Evolutionary conservation across 2,797 vertebrate species (phyloP).

Genomic region (Micromesistius poutassou): DNA sequence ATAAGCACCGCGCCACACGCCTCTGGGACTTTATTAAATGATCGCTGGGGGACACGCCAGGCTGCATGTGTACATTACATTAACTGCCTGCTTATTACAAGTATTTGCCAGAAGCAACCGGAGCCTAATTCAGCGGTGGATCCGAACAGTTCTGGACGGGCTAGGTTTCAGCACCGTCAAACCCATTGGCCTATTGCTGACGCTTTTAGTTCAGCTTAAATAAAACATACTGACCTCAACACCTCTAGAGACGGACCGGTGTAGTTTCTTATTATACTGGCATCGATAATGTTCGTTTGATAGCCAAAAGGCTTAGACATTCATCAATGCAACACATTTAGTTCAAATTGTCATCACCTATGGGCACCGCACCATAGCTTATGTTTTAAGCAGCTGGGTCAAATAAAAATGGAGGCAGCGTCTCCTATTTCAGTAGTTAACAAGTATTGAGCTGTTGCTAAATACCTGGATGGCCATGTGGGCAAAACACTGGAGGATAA

Average conservation of each 20-base stretch:
- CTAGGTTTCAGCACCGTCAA: neutral
- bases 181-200: neutral
- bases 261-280: neutral
- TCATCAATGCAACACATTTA: neutral
- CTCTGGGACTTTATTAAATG: constrained; percentile 10
- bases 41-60: constrained; percentile 9
- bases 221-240: neutral
- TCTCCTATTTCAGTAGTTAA: neutral
- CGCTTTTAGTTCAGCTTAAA: neutral
- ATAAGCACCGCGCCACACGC: constrained; percentile 21
- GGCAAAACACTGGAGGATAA: neutral
- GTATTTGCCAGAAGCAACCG: neutral
- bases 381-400: neutral
- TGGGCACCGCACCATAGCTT: neutral
- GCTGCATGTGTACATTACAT: constrained; percentile 15
- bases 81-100: constrained; percentile 11
- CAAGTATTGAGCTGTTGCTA: neutral
- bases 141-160: neutral
- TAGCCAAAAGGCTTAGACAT: neutral
- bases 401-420: neutral
- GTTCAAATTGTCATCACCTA: neutral
- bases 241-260: neutral
- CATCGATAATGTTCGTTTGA: neutral
- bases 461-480: neutral
- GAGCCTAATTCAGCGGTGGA: neutral